These are phyloP conservation scores for Camponotus fellah DNA, from an alignment of 2,888 invertebrate genomes.

Conservation along the genomic window DNA sequence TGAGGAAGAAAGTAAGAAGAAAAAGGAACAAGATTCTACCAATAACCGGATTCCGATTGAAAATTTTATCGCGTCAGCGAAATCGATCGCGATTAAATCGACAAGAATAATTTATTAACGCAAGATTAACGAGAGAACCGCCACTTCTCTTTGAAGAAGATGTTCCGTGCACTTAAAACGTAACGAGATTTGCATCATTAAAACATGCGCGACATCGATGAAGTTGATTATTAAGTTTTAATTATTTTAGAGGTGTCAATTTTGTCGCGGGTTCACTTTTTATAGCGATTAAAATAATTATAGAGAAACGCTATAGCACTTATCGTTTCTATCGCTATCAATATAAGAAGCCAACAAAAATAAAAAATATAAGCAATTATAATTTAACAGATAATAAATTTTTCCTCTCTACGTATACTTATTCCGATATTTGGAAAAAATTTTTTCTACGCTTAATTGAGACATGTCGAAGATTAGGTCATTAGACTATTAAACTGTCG, in stretches of 20 bases:
- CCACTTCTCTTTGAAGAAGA: not conserved
- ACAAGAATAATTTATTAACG: slow-evolving; percentile 49
- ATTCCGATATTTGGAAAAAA: not conserved
- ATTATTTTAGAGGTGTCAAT: slow-evolving; percentile 12
- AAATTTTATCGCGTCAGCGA: slow-evolving; percentile 27
- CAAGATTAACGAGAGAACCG: not conserved
- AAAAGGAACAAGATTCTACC: slow-evolving; percentile 44
- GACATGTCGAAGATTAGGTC: not conserved
- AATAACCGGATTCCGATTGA: slow-evolving; percentile 35
- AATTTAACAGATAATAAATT: not conserved
- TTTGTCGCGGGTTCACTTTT: not conserved
- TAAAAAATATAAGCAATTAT: not conserved
- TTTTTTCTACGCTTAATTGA: not conserved
- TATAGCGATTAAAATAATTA: slow-evolving; percentile 15
- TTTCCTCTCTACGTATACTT: not conserved
- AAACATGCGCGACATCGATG: not conserved
- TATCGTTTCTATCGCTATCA: not conserved
- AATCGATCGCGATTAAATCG: slow-evolving; percentile 48
- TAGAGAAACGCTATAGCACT: not conserved
- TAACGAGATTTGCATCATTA: slow-evolving; percentile 27
- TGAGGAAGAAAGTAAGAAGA: slow-evolving; percentile 5
- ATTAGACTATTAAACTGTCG: not conserved
- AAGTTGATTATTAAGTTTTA: slow-evolving; percentile 23
- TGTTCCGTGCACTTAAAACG: not conserved
- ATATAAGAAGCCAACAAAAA: not conserved